Base-by-base conservation (phyloP, 92 coral and sea anemone species). In the Phymanthus crucifer region DNA sequence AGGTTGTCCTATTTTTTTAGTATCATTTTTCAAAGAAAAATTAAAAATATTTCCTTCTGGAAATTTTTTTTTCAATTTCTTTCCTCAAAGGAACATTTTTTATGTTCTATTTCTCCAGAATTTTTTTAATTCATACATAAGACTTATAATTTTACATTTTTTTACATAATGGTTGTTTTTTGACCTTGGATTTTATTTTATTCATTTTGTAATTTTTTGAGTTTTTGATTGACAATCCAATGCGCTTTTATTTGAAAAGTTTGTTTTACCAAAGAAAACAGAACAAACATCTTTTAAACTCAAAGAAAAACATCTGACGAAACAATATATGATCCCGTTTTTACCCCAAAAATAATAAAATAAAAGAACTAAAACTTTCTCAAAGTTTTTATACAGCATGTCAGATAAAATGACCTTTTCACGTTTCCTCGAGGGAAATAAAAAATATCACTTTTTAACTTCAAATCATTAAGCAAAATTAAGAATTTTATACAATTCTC, bases 351-450 rank as follows among this genome's bases (percentile, higher is more conserved):
- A 24, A 14, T 54, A 14, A 54, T 5, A 24, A 24, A 21, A 61
- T 27, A 27, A 24, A 8, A 24, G 34, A 54, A 54, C 6, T 34
- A 27, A 61, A 61, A 29, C 68, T 61, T 26, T 26, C 27, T 8
- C 8, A 61, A 61, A 61, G 68, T 61, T 61, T n/a, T n/a, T 24
- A 27, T 34, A 61, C 68, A 61, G 4, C 34, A 24, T 61, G 33
- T 24, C 33, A 61, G n/a, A n/a, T n/a, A n/a, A 61, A 24, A 24
- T 27, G 34, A 61, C 10, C 68, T 26, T 24, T 9, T 18, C 26
- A 29, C 32, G 33, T 61, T 61, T 29, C 35, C 68, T 29, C 68
- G 68, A 27, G 68, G 68, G 68, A 61, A 61, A 61, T 61, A 61
- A 29, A 54, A 50, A 50, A 50, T 18, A 57, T 57, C 29, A 3